These are phyloP conservation scores for Grammomys surdaster DNA, from an alignment of 2,113 vertebrate genomes.

Conservation along the genomic window DNA sequence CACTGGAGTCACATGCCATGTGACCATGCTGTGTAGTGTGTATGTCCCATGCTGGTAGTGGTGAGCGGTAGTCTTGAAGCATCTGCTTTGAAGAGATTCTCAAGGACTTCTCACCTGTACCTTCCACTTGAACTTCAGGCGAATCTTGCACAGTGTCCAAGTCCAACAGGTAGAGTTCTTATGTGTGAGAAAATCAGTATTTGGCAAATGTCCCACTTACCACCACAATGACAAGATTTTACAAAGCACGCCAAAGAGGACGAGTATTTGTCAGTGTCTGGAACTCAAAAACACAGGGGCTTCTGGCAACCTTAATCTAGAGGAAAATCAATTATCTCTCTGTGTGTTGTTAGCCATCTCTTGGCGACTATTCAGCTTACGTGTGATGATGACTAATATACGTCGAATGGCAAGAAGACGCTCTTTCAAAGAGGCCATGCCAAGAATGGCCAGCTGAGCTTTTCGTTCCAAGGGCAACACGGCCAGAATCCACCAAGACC, in stretches of 20 bases:
- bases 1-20: conserved; percentile 68
- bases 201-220: conserved; percentile 75
- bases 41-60: conserved; percentile 47
- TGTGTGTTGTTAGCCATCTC: conserved; percentile 73
- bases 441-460: conserved; percentile 94
- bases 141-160: conserved; percentile 82
- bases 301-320: not conserved
- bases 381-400: conserved; percentile 93
- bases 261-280: conserved; percentile 55
- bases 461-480: conserved; percentile 93
- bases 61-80: conserved; percentile 69
- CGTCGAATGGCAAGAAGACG: conserved; percentile 92
- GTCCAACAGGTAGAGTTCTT: conserved; percentile 75
- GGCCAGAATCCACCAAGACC: conserved; percentile 96
- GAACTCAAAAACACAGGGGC: conserved; percentile 32
- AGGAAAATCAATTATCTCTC: conserved; percentile 54
- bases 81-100: conserved; percentile 67
- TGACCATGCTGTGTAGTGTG: not conserved
- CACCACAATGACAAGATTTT: conserved; percentile 64
- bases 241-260: conserved; percentile 73
- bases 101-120: conserved; percentile 73
- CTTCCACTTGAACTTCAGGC: conserved; percentile 75
- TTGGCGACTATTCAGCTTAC: conserved; percentile 92
- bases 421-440: conserved; percentile 94
- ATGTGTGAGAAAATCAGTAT: conserved; percentile 75